These are phyloP conservation scores for Psittacara wagleri DNA, from an alignment of 2,113 vertebrate genomes.

Conservation along the genomic window DNA sequence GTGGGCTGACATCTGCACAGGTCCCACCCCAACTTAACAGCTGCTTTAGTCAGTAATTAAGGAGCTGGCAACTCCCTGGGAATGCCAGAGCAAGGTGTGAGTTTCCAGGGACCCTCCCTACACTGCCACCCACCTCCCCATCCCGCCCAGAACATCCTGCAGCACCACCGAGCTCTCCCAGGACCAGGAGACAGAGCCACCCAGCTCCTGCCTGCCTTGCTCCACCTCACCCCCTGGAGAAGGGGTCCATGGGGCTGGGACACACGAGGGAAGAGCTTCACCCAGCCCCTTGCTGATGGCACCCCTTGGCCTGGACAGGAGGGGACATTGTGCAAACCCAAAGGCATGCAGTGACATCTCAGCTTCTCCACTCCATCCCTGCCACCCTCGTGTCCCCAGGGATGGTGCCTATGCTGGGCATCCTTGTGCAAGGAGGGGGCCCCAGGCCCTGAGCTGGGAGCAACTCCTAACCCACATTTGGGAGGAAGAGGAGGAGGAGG, in stretches of 20 bases:
- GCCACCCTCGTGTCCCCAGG: neutral
- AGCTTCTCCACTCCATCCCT: neutral
- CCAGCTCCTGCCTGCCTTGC: neutral
- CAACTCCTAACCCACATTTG: neutral
- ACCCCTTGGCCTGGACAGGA: neutral
- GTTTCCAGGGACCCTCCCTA: neutral
- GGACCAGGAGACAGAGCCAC: neutral
- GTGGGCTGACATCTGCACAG: neutral
- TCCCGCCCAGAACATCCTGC: neutral
- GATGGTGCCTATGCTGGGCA: neutral
- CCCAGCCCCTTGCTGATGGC: neutral
- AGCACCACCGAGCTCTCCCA: neutral
- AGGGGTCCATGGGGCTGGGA: neutral
- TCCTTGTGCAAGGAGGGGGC: neutral
- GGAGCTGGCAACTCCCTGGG: neutral
- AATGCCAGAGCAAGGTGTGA: constrained; percentile 29
- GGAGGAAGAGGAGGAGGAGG: neutral
- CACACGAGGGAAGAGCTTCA: neutral
- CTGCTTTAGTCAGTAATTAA: neutral
- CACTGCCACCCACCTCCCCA: neutral
- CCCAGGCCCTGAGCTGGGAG: neutral
- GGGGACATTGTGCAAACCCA: neutral
- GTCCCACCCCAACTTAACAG: neutral
- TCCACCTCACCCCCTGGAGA: neutral
- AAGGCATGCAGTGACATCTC: neutral